Evolutionary conservation across 2,888 invertebrate species (phyloP), one percentile per base, ranked within the genome.

Genomic region (Chloroclystis v-ata): DNA sequence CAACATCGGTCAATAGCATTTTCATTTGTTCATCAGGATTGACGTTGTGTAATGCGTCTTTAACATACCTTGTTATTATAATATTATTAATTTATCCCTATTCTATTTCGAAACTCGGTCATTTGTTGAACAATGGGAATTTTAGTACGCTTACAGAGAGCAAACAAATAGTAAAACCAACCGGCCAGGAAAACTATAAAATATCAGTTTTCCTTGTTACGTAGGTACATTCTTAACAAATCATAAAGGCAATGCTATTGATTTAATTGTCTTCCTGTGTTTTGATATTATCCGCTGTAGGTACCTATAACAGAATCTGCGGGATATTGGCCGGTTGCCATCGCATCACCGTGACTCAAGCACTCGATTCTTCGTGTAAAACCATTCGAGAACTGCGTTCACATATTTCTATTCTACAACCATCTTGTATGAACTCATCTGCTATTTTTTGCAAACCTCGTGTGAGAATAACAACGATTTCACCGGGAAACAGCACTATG

Each of bases 381-480:
- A 63, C 58, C 58, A 55, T 57, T 63, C 61, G 66, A 63, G 65
- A 66, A 66, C 65, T 65, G 63, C 67, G 65, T 56, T 61, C 67
- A 67, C 71, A 72, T 75, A 75, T 73, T 77, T 76, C 77, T 75
- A 75, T 76, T 16, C 10, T 33, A 78, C 73, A 80, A 80, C 76
- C 78, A 78, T 68, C 70, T 71, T 54, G 65, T 71, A 71, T 54
- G 54, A 52, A 54, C 65, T 63, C 67, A 71, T 61, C 66, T 56
- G 28, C 57, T 28, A 20, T 69, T 80, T 83, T 83, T 82, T 82
- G 74, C 73, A 53, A 63, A 64, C 65, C 65, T 71, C 72, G 73
- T 82, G 82, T 81, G 83, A 80, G 75, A 79, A 79, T 73, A 63
- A 29, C 59, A 73, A 63, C 75, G 83, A 82, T 85, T 84, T 85